Evolutionary conservation across 2,888 invertebrate species (phyloP).

Genomic region (Allophyes oxyacanthae): DNA sequence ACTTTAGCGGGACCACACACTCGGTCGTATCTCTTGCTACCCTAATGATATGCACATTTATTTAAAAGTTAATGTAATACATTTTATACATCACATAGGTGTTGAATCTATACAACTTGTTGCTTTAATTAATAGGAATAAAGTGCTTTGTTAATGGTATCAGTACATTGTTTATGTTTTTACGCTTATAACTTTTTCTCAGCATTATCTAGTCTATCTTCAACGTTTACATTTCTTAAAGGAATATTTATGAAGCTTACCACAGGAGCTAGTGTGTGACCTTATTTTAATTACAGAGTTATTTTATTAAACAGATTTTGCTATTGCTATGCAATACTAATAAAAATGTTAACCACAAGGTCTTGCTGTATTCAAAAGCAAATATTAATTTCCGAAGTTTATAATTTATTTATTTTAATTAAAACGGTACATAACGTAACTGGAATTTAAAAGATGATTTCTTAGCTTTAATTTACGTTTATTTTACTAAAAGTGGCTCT

Average conservation of each 20-base stretch:
- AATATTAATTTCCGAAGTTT: too few species aligned
- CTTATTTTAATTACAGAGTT: too few species aligned
- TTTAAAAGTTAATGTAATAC: conserved; percentile 75
- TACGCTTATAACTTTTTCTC: conserved; percentile 23
- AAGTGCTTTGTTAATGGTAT: conserved; percentile 32
- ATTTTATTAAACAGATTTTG: too few species aligned
- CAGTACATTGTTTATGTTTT: conserved; percentile 9
- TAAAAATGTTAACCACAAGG: too few species aligned
- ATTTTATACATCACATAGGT: conserved; percentile 60
- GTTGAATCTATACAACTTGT: conserved; percentile 56
- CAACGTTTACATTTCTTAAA: background rate
- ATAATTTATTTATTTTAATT: too few species aligned
- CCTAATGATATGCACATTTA: conserved; percentile 88
- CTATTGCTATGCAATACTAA: too few species aligned
- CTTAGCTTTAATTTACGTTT: too few species aligned
- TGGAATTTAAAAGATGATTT: too few species aligned
- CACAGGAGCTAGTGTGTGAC: background rate
- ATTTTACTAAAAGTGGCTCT: too few species aligned
- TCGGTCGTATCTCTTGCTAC: conserved; percentile 75
- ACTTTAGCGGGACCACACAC: conserved; percentile 84
- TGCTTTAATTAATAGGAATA: conserved; percentile 50
- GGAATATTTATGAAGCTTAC: conserved; percentile 6
- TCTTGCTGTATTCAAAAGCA: too few species aligned
- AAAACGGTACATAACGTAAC: too few species aligned
- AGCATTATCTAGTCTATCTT: conserved; percentile 23